A percentile compares a stretch with the other conserved stretches of the same genome.
Evolutionary conservation across 2,113 vertebrate genomes (phyloP).

Genomic region (Oreochromis niloticus): DNA sequence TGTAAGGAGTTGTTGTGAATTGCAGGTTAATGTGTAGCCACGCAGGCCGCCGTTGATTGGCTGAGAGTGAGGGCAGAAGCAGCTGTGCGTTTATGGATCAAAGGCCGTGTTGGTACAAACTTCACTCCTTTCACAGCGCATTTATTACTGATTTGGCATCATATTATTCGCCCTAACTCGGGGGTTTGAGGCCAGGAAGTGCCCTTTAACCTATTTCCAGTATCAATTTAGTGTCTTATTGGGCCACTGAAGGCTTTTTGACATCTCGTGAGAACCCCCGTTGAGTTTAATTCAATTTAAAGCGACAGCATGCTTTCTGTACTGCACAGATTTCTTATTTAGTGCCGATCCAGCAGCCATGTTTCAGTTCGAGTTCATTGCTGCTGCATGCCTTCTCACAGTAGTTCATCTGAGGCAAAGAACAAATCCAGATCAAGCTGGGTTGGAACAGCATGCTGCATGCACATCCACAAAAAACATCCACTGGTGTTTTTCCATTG

Average conservation of each 20-base stretch:
- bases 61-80: slow-evolving; percentile 33
- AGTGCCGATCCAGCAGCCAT: slow-evolving; percentile 50
- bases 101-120: slow-evolving; percentile 56
- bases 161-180: not conserved
- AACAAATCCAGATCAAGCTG: slow-evolving; percentile 37
- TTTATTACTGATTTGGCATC: not conserved
- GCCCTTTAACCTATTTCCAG: not conserved
- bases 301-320: slow-evolving; percentile 2
- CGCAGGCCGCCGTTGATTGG: slow-evolving; percentile 49
- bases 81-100: slow-evolving; percentile 24
- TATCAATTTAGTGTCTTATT: not conserved
- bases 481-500: not conserved
- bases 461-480: not conserved
- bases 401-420: not conserved
- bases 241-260: not conserved
- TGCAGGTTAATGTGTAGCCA: slow-evolving; percentile 56
- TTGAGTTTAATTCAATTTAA: slow-evolving; percentile 57
- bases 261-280: slow-evolving; percentile 31
- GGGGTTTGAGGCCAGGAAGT: not conserved
- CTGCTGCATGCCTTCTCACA: not conserved
- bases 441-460: slow-evolving; percentile 9
- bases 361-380: slow-evolving; percentile 35
- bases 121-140: slow-evolving; percentile 25
- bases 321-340: not conserved
- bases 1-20: not conserved